Evolutionary conservation across 2,113 vertebrate species (phyloP).

Genomic region (Procavia capensis): DNA sequence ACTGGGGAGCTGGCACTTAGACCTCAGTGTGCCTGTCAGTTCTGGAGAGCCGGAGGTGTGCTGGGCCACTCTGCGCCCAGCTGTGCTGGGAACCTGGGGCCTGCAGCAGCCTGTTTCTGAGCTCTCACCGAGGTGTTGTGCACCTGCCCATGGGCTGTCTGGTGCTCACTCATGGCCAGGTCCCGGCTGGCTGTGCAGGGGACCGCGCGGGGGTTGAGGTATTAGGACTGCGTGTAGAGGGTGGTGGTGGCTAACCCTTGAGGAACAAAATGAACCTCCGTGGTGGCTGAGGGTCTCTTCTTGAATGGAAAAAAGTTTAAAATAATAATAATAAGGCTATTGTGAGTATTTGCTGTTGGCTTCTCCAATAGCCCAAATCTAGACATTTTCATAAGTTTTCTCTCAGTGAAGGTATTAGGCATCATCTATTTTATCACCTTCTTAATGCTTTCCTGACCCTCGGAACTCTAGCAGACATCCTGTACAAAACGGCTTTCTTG

Average conservation of each 20-base stretch:
- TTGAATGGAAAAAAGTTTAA: not conserved
- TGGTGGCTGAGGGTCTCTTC: not conserved
- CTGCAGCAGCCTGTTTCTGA: accelerated
- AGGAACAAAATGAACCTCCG: not conserved
- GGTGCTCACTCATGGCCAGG: not conserved
- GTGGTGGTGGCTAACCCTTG: slow-evolving; percentile 8
- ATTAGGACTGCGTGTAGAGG: not conserved
- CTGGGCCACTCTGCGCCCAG: not conserved
- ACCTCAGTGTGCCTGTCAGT: not conserved
- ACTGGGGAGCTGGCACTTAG: not conserved
- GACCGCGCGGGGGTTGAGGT: too few species aligned
- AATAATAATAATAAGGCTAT: not conserved
- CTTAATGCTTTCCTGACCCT: not conserved
- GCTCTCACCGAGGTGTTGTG: not conserved
- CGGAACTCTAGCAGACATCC: not conserved
- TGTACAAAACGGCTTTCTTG: not conserved
- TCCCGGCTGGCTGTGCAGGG: not conserved
- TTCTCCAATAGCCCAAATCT: not conserved
- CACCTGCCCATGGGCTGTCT: not conserved
- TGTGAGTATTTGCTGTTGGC: not conserved
- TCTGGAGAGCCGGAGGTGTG: not conserved
- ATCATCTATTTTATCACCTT: not conserved
- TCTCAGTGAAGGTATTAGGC: not conserved
- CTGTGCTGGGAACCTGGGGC: not conserved
- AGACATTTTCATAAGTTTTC: not conserved